Evolutionary conservation across 2,888 invertebrate genomes (phyloP).

Genomic region (Actias luna): DNA sequence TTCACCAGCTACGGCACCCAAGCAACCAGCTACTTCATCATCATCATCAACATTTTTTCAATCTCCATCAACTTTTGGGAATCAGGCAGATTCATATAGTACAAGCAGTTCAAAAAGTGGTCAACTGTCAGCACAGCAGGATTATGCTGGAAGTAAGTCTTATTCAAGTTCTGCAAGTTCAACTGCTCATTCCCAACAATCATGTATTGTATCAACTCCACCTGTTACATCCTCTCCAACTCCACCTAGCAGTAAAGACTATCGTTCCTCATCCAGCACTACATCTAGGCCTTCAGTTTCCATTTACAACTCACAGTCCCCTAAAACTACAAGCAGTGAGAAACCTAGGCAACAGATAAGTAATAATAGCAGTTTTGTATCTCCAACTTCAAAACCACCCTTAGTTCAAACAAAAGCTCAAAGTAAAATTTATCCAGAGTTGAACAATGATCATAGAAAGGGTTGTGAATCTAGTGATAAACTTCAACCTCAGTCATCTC

Average conservation of each 20-base stretch:
- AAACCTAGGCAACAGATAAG: slow-evolving; percentile 60
- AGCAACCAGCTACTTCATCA: slow-evolving; percentile 76
- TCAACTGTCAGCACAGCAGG: slow-evolving; percentile 78
- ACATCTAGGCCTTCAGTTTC: slow-evolving; percentile 71
- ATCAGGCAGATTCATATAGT: slow-evolving; percentile 81
- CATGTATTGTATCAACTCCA: slow-evolving; percentile 88
- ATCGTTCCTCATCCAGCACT: slow-evolving; percentile 81
- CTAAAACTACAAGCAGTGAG: slow-evolving; percentile 63
- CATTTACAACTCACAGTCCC: slow-evolving; percentile 69
- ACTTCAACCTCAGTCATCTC: slow-evolving; percentile 84
- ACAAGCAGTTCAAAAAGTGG: slow-evolving; percentile 80
- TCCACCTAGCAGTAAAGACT: slow-evolving; percentile 84
- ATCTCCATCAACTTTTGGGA: slow-evolving; percentile 82
- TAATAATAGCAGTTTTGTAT: slow-evolving; percentile 73
- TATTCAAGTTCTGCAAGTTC: slow-evolving; percentile 82
- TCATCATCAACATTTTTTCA: slow-evolving; percentile 84
- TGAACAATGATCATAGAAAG: slow-evolving; percentile 78
- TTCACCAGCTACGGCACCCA: slow-evolving; percentile 76
- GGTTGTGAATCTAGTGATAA: slow-evolving; percentile 80
- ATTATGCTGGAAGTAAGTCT: slow-evolving; percentile 82
- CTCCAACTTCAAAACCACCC: slow-evolving; percentile 77
- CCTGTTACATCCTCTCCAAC: slow-evolving; percentile 75
- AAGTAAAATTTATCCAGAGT: slow-evolving; percentile 89
- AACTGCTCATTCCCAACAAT: slow-evolving; percentile 84
- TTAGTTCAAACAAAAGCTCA: slow-evolving; percentile 89